Conservation (phyloP, 1,140 invertebrate species). For the Parapsyche elsis region DNA sequence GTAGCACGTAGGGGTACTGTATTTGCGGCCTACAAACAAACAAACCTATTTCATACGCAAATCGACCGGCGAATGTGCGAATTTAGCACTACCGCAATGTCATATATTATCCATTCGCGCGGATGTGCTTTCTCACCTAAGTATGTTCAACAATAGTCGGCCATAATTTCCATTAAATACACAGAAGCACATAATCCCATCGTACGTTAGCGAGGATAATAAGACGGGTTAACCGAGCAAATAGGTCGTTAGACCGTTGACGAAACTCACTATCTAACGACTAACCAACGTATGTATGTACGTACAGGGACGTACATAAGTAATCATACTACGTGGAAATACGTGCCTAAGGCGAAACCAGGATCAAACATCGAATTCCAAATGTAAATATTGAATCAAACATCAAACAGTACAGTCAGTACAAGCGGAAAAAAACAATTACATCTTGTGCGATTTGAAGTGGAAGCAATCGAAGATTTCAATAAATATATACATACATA, state of each 20-base stretch:
- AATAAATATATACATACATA: too few relatives aligned
- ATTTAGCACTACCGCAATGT: background rate
- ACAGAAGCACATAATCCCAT: slow-evolving; percentile 5
- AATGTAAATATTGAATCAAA: too few relatives aligned
- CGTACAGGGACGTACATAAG: too few relatives aligned
- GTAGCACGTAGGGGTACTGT: too few relatives aligned
- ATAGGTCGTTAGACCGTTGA: slow-evolving; percentile 28
- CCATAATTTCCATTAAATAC: slow-evolving; percentile 24
- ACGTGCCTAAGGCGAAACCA: background rate
- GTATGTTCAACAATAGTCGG: background rate
- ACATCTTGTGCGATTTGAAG: too few relatives aligned
- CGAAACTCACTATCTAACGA: background rate
- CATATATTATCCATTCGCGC: background rate
- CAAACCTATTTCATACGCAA: too few relatives aligned
- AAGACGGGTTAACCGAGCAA: slow-evolving; percentile 31
- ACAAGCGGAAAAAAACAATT: too few relatives aligned
- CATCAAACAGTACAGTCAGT: too few relatives aligned
- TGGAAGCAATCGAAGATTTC: too few relatives aligned
- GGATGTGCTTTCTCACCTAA: slow-evolving; percentile 15
- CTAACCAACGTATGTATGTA: too few relatives aligned
- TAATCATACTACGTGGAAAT: background rate
- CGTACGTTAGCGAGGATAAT: slow-evolving; percentile 14
- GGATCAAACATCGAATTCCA: too few relatives aligned
- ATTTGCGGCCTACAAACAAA: too few relatives aligned
- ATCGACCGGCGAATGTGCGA: background rate